Base-by-base conservation (phyloP, 1,140 invertebrate species). In the Dolichoris vasculosae region DNA sequence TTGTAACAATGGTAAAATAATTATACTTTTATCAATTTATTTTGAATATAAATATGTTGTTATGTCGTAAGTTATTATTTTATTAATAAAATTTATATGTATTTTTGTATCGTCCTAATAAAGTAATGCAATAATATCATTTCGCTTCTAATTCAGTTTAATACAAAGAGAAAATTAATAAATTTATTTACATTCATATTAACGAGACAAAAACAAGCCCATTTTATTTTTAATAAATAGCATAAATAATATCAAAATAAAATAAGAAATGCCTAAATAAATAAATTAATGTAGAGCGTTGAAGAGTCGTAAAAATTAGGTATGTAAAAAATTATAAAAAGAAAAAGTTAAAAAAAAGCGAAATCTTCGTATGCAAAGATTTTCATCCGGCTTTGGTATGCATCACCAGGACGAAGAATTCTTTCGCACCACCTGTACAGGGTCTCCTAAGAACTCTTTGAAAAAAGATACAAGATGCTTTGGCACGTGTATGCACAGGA, bases 321-420 rank as follows among this genome's bases (percentile, higher is more conserved):
- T 38, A 40, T 20, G 67, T 15, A 69, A 17, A 38, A 69, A 38
- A 69, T 69, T 69, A 38, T 3, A 69, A 69, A 69, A 4, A 35
- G 17, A 69, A 38, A 20, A 8, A 69, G 35, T 38, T 9, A 1
- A 7, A 32, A 43, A 43, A 43, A 43, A 43, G 32, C 38, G 11
- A 73, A 73, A 43, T 73, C 20, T 73, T 20, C 26, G 69, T 32
- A n/a, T 73, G 38, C 23, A 73, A 73, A 73, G 38, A 73, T 73
- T 73, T 73, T 73, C 69, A 73, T 73, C 40, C 38, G 20, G n/a
- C 23, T 43, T 73, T 13, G 69, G 69, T 73, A 73, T 73, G 69
- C 40, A n/a, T 73, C 38, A 73, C 69, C 69, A 73, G 23, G 32
- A 43, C 7, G 69, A 20, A n/a, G 23, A 73, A 73, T 73, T 73